Evolutionary conservation across 2,888 invertebrate genomes (phyloP).

Genomic region (Iphiclides podalirius): DNA sequence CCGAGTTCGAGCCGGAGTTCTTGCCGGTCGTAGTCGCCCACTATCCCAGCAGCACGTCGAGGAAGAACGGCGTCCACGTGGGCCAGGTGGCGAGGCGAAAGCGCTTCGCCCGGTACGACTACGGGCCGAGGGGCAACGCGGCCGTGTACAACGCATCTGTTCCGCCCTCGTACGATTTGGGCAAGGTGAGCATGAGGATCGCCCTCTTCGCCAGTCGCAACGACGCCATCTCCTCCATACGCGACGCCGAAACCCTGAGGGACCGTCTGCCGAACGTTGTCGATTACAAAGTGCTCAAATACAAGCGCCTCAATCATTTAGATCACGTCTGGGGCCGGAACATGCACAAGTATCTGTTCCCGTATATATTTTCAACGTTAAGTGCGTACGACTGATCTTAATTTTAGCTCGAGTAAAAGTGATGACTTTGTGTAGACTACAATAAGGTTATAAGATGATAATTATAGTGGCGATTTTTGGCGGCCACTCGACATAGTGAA

Average conservation of each 20-base stretch:
- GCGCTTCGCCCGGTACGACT: conserved; percentile 34
- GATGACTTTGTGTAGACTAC: neutral
- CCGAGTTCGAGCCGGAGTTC: conserved; percentile 73
- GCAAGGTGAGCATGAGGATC: conserved; percentile 37
- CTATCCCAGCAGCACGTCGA: conserved; percentile 40
- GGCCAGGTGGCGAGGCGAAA: conserved; percentile 31
- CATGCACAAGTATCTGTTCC: conserved; percentile 41
- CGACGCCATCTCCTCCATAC: conserved; percentile 66
- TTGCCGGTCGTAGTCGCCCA: conserved; percentile 34
- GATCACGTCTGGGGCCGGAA: conserved; percentile 42
- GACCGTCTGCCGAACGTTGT: conserved; percentile 39
- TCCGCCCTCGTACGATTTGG: conserved; percentile 38
- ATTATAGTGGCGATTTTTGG: no score
- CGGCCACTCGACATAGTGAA: no score
- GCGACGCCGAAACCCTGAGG: conserved; percentile 34
- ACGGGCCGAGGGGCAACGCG: conserved; percentile 29
- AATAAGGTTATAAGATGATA: no score
- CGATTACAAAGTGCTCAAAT: conserved; percentile 34
- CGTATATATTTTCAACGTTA: conserved; percentile 34
- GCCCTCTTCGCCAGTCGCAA: conserved; percentile 68
- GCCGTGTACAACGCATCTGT: conserved; percentile 28
- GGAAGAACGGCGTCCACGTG: conserved; percentile 36
- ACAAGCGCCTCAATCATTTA: conserved; percentile 40
- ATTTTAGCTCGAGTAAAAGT: no score
- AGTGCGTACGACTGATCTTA: conserved; percentile 23